Conservation (phyloP, 2,113 vertebrate genomes). For the Mesitornis unicolor region DNA sequence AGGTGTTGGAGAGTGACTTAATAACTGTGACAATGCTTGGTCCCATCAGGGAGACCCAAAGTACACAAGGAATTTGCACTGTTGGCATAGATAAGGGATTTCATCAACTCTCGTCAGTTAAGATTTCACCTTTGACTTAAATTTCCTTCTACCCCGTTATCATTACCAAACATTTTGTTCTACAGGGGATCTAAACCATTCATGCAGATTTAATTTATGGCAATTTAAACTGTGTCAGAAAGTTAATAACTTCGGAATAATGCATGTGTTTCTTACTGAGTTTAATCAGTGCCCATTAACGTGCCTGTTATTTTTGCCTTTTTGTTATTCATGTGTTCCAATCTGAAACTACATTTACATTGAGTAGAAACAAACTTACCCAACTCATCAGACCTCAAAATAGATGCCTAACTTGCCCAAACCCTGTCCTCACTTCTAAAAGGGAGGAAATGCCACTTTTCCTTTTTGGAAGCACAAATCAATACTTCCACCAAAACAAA, state of each 20-base stretch:
- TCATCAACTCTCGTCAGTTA: conserved; percentile 9
- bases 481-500: not conserved
- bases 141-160: not conserved
- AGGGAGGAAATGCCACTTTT: not conserved
- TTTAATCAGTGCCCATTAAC: conserved; percentile 65
- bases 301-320: conserved; percentile 10
- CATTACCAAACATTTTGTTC: conserved; percentile 3
- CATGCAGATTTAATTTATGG: conserved; percentile 47
- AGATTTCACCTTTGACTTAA: conserved; percentile 10
- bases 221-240: conserved; percentile 65
- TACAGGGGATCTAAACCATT: not conserved
- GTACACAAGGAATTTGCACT: not conserved
- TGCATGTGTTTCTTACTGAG: conserved; percentile 56
- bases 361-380: not conserved
- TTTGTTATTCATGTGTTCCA: not conserved
- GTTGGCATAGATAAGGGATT: not conserved
- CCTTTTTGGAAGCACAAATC: not conserved
- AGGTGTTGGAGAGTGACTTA: not conserved
- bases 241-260: conserved; percentile 68
- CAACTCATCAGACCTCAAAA: not conserved
- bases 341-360: not conserved
- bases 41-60: not conserved
- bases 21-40: not conserved
- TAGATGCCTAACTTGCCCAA: not conserved
- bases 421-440: not conserved